Conservation (phyloP, 2,888 invertebrate genomes). For the Panzeria rudis region DNA sequence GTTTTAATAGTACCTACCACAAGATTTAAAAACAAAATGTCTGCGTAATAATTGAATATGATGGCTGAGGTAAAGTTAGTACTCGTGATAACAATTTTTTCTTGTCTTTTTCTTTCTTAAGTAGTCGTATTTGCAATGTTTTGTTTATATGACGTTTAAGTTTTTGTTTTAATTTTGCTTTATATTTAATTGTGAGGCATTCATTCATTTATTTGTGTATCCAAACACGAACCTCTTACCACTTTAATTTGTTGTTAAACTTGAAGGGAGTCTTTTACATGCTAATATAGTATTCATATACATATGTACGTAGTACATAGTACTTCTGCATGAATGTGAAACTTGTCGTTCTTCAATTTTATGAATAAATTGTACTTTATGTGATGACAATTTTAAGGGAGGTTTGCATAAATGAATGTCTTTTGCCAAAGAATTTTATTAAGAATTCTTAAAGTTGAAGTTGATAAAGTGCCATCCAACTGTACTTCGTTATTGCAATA, state of each 20-base stretch:
- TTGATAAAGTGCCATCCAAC: constrained; percentile 59
- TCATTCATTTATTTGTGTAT: constrained; percentile 24
- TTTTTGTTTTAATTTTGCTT: constrained; percentile 30
- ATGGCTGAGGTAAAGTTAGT: neutral
- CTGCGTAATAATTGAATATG: neutral
- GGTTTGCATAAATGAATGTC: constrained; percentile 23
- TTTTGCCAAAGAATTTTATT: constrained; percentile 25
- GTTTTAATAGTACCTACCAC: constrained; percentile 18
- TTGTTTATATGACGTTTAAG: constrained; percentile 43
- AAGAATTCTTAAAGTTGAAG: constrained; percentile 58
- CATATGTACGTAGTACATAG: neutral
- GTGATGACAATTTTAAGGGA: neutral
- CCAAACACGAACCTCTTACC: constrained; percentile 15
- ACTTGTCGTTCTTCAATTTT: constrained; percentile 36
- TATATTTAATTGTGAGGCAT: constrained; percentile 32
- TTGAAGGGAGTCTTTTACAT: neutral
- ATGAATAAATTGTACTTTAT: constrained; percentile 17
- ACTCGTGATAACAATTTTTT: neutral
- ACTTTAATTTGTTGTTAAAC: constrained; percentile 2
- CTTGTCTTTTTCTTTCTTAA: neutral
- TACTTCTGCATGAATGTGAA: neutral
- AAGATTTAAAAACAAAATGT: neutral
- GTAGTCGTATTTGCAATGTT: constrained; percentile 17
- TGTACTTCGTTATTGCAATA: constrained; percentile 55
- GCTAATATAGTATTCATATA: constrained; percentile 39